Base-by-base conservation (phyloP, 2,888 invertebrate species). In the Watsonalla binaria region DNA sequence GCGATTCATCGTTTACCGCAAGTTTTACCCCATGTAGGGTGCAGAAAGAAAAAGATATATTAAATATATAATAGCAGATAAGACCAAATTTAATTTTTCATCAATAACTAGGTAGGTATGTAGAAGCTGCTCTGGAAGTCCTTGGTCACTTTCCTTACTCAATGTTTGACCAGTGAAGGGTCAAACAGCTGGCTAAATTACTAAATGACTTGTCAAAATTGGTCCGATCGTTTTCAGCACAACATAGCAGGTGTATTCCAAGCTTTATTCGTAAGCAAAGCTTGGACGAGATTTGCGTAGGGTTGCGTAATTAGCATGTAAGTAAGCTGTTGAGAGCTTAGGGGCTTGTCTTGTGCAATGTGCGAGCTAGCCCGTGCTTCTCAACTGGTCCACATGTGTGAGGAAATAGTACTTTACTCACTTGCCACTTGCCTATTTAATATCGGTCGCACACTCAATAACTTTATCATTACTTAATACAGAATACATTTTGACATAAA, bases 321-420 rank as follows among this genome's bases (percentile, higher is more conserved):
- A 77, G 74, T 76, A 75, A 77, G 73, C 74, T 80, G 72, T 72
- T 72, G 74, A 79, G 76, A 82, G 82, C 81, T 86, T 80, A 78
- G 77, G 77, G 80, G 80, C 82, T 79, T 74, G 77, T 72, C 79
- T 84, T 83, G 74, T 80, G 85, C 82, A 87, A 86, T 84, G 67
- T 24, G 24, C 24, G 24, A 65, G 64, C 67, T 67, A 66, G 65
- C 74, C 74, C 72, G 68, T 68, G 63, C 42, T 42, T 7, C 37
- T 37, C 42, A 11, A 42, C 42, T 42, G 42, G 42, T 42, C 42
- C 42, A 42, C 77, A 76, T 73, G 71, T 72, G 72, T 80, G 81
- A 71, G 73, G 78, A 81, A 80, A 81, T 72, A 57, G 51, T 52
- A 56, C 51, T 61, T 55, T 66, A 66, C 58, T 67, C 55, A 63